Evolutionary conservation across 2,113 vertebrate genomes (phyloP), one percentile per base, ranked within the genome.

Genomic region (Addax nasomaculatus): DNA sequence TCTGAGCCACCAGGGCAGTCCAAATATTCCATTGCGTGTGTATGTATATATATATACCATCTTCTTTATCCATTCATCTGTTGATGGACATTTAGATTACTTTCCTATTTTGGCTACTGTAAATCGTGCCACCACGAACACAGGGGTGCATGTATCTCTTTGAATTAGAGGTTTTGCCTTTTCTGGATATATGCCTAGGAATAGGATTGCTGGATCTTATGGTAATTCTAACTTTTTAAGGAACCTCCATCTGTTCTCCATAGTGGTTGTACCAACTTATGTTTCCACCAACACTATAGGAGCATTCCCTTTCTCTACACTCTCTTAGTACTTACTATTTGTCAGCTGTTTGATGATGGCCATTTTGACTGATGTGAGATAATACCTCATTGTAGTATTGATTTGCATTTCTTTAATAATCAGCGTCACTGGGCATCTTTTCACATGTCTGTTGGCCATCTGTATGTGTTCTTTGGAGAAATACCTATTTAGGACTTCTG

Each of bases 41-140:
- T 67, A 0, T 39, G 2, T 17, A 0, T n/a, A 5, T 19, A 33
- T 6, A 21, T 21, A 21, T 12, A 51, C 7, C 27, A 47, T 79
- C 27, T 45, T 81, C 79, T 81, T 51, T n/a, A 81, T 51, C 79
- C 79, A 81, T 51, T 81, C 49, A n/a, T 25, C 19, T 53, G 19
- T 53, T n/a, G 79, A 81, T 25, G 17, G 79, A 81, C 49, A 53
- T 81, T 81, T 53, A 81, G 49, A 33, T n/a, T 36, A 23, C 79
- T 81, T 81, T 49, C 19, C 1, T 25, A n/a, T 81, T 33, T 81
- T 81, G 79, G 19, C 17, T 53, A 53, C 21, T 53, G 11, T 81
- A 81, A 81, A 81, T 14, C 36, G 49, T 36, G 79, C 49, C 49
- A 47, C 79, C 47, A 23, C 23, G 33, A 81, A 81, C 49, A 53